Conservation (phyloP, 2,888 invertebrate species). For the Cantharis rustica region DNA sequence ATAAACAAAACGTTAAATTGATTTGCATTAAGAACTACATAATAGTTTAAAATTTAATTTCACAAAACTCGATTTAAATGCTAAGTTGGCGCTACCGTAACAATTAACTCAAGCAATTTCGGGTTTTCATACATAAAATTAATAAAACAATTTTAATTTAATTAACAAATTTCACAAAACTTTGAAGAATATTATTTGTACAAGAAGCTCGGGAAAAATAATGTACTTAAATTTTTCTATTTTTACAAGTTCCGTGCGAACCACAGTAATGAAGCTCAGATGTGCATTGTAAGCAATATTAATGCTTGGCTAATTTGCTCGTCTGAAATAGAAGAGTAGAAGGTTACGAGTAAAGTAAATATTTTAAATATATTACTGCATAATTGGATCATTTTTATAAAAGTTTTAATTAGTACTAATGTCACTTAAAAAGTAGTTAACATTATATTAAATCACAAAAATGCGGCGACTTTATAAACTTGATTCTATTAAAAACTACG, state of each 20-base stretch:
- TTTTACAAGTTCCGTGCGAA: constrained; percentile 1
- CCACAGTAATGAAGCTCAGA: constrained; percentile 9
- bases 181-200: not conserved
- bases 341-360: not conserved
- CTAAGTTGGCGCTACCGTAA: constrained; percentile 38
- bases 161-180: constrained; percentile 17
- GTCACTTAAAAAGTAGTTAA: not conserved
- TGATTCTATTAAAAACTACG: not conserved
- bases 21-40: constrained; percentile 2
- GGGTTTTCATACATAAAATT: constrained; percentile 19
- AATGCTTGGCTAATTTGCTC: constrained; percentile 8
- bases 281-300: constrained; percentile 9
- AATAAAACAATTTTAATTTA: constrained; percentile 18
- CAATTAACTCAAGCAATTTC: constrained; percentile 33
- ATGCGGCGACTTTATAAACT: not conserved
- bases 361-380: not conserved
- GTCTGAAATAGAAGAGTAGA: not conserved
- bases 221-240: not conserved
- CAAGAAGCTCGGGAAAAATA: not conserved
- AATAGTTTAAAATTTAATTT: constrained; percentile 27
- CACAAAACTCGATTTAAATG: constrained; percentile 38
- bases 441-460: not conserved
- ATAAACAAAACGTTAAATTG: constrained; percentile 2
- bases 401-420: not conserved
- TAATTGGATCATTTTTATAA: not conserved